These are phyloP conservation scores for Agraylea sexmaculata DNA, from an alignment of 1,140 invertebrate species.

Conservation along the genomic window DNA sequence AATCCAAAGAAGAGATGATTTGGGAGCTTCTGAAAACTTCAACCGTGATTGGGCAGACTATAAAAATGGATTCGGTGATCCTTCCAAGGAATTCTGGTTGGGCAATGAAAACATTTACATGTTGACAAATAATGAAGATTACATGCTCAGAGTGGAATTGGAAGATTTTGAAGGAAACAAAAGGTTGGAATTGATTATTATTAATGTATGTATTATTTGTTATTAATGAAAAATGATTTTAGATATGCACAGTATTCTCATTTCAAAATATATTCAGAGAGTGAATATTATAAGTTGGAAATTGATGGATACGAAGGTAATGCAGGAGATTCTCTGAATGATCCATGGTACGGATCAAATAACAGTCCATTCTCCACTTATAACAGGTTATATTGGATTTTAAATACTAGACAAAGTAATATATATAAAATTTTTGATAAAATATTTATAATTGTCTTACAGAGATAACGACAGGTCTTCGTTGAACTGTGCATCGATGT, in stretches of 20 bases:
- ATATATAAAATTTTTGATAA: background rate
- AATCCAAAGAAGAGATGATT: conserved; percentile 79
- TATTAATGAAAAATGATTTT: conserved; percentile 12
- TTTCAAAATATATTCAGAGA: conserved; percentile 83
- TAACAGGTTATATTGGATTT: conserved; percentile 46
- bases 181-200: conserved; percentile 42
- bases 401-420: conserved; percentile 3
- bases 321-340: conserved; percentile 80
- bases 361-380: conserved; percentile 87
- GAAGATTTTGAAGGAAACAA: conserved; percentile 91
- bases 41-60: conserved; percentile 93
- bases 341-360: conserved; percentile 86
- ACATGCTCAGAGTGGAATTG: conserved; percentile 75
- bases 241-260: conserved; percentile 85
- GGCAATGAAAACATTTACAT: conserved; percentile 92
- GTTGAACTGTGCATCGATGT: conserved; percentile 81
- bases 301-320: conserved; percentile 87
- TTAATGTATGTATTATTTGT: background rate
- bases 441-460: conserved; percentile 22
- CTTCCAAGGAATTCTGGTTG: conserved; percentile 82
- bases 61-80: conserved; percentile 88
- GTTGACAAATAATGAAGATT: conserved; percentile 90
- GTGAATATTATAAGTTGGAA: conserved; percentile 83
- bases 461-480: conserved; percentile 84
- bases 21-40: conserved; percentile 80